Percentiles rank a stretch among this genome's conserved stretches.
phyloP scores from a whole-genome alignment of 2,113 vertebrate genomes.

The Ciconia maguari region DNA sequence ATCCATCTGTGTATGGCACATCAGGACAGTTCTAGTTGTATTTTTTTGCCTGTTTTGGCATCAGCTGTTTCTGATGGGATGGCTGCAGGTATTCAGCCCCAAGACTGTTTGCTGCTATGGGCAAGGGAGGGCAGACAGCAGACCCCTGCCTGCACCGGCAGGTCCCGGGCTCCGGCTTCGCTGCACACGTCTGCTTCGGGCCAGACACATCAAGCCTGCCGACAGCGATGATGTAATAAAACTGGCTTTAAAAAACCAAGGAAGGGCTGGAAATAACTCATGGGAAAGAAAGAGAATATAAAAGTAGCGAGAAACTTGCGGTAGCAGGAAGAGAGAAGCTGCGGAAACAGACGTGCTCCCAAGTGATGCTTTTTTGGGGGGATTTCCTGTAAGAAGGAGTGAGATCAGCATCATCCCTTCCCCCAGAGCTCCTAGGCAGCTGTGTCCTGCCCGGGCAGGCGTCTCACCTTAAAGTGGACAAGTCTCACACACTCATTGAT shows the following conservation, averaged over 20 bases:
- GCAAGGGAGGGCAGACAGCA: neutral
- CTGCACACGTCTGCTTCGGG: neutral
- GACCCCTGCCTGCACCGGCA: neutral
- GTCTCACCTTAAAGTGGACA: neutral
- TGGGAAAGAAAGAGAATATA: neutral
- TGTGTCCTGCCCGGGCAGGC: accelerated
- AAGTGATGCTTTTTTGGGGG: neutral
- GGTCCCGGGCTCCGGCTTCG: neutral
- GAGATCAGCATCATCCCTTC: neutral
- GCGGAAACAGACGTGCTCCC: neutral
- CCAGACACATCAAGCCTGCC: neutral
- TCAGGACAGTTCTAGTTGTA: constrained; percentile 27
- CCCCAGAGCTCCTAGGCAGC: neutral
- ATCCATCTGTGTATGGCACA: constrained; percentile 46
- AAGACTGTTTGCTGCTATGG: neutral
- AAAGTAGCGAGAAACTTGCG: neutral
- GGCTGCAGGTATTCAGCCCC: neutral
- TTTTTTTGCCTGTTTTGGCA: constrained; percentile 14
- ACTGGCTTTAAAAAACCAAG: neutral
- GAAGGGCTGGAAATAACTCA: constrained; percentile 19
- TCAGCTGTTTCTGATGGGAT: neutral
- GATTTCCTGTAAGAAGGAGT: neutral
- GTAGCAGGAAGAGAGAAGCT: neutral
- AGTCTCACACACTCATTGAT: neutral
- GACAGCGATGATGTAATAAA: neutral